Conservation (phyloP, 1,140 invertebrate genomes). For the Stenopsyche tienmushanensis region DNA sequence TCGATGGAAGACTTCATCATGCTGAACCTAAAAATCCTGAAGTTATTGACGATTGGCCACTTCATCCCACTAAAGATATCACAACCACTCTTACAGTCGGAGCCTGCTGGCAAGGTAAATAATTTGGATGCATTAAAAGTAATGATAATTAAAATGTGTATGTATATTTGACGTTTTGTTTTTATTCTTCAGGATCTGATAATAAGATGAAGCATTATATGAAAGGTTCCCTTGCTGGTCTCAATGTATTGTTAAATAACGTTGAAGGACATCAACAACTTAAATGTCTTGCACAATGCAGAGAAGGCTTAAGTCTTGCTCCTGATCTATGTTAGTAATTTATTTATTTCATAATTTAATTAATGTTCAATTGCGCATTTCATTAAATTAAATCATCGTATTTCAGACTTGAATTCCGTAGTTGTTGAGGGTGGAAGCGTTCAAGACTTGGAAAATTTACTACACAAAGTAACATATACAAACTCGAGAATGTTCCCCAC, state of each 20-base stretch:
- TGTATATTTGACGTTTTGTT: too few species aligned
- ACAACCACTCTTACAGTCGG: slow-evolving; percentile 94
- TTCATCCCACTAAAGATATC: slow-evolving; percentile 90
- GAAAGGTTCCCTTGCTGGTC: slow-evolving; percentile 83
- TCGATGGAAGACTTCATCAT: slow-evolving; percentile 85
- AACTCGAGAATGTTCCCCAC: slow-evolving; percentile 90
- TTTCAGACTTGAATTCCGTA: slow-evolving; percentile 82
- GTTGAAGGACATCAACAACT: slow-evolving; percentile 81
- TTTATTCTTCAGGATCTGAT: slow-evolving; percentile 65
- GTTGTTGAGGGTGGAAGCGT: slow-evolving; percentile 88
- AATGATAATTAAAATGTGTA: slow-evolving; percentile 7
- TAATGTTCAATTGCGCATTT: slow-evolving; percentile 3
- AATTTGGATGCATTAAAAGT: neutral
- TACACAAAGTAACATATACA: slow-evolving; percentile 86
- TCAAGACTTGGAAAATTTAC: slow-evolving; percentile 82
- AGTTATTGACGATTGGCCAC: slow-evolving; percentile 99
- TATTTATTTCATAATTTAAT: slow-evolving; percentile 1
- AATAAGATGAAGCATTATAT: slow-evolving; percentile 86
- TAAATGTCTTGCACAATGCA: slow-evolving; percentile 81
- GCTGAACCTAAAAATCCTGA: slow-evolving; percentile 87
- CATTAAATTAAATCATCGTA: slow-evolving; percentile 18
- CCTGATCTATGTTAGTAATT: slow-evolving; percentile 41
- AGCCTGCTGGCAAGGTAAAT: slow-evolving; percentile 92
- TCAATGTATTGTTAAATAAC: slow-evolving; percentile 77
- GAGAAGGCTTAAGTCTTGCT: slow-evolving; percentile 67